Percentiles rank a stretch among this genome's conserved stretches.
Evolutionary conservation across 2,888 invertebrate species (phyloP).

Genomic region (Lycaena phlaeas): DNA sequence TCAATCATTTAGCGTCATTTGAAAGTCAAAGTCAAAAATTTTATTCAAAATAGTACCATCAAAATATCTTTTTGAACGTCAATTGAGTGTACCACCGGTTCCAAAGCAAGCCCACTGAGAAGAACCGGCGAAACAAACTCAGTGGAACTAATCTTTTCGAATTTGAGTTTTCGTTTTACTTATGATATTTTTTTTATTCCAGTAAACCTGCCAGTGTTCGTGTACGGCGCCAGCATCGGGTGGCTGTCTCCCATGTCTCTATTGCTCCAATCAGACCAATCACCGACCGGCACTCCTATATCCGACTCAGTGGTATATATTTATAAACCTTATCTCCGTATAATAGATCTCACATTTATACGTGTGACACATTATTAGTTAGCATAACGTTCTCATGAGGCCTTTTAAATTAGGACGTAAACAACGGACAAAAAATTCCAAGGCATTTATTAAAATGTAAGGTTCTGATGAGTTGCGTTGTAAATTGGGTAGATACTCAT

Average conservation of each 20-base stretch:
- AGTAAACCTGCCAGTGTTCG: slow-evolving; percentile 65
- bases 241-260: slow-evolving; percentile 71
- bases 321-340: background rate
- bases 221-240: slow-evolving; percentile 59
- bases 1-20: too few species aligned
- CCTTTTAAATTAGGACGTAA: background rate
- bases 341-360: background rate
- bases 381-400: too few species aligned
- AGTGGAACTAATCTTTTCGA: too few species aligned
- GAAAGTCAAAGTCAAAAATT: too few species aligned
- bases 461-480: too few species aligned
- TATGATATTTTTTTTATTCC: slow-evolving; percentile 14
- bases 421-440: background rate
- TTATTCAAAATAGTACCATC: too few species aligned
- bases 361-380: background rate
- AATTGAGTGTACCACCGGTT: too few species aligned
- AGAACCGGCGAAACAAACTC: too few species aligned
- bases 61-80: too few species aligned
- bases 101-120: too few species aligned
- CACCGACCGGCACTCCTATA: slow-evolving; percentile 47
- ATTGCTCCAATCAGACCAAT: slow-evolving; percentile 50
- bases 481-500: too few species aligned
- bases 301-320: slow-evolving; percentile 38
- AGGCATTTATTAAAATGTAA: background rate
- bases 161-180: too few species aligned